A percentile compares a stretch with the other conserved stretches of the same genome.
Evolutionary conservation across 2,888 invertebrate genomes (phyloP).

Genomic region (Drosophila demipolita): DNA sequence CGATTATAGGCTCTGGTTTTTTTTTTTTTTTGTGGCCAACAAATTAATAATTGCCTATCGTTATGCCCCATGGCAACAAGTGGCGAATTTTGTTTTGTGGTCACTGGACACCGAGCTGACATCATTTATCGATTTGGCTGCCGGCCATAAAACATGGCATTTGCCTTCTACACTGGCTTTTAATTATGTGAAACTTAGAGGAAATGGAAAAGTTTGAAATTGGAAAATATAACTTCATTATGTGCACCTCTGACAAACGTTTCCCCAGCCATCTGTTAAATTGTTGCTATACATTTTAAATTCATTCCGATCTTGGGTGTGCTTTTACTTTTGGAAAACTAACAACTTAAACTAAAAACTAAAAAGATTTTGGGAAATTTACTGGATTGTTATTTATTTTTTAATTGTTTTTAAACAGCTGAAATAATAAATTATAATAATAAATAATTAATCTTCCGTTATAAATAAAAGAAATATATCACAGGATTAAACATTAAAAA

Average conservation of each 20-base stretch:
- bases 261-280: neutral
- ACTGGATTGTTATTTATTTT: neutral
- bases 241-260: neutral
- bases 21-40: conserved; percentile 60
- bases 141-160: conserved; percentile 17
- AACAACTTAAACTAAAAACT: neutral
- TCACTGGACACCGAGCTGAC: conserved; percentile 27
- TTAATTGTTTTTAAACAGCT: neutral
- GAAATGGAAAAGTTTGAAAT: conserved; percentile 2
- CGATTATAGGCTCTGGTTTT: conserved; percentile 55
- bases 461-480: no score
- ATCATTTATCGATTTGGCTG: conserved; percentile 58
- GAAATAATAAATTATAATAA: neutral
- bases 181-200: neutral
- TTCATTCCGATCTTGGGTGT: neutral
- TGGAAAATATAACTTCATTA: neutral
- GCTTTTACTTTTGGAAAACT: neutral
- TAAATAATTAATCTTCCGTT: neutral
- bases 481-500: neutral
- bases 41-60: conserved; percentile 49
- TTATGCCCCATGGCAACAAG: conserved; percentile 43
- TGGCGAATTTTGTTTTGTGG: conserved; percentile 45
- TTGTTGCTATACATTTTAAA: neutral
- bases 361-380: neutral
- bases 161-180: conserved; percentile 24